Evolutionary conservation across 2,797 vertebrate genomes (phyloP).

Genomic region (Phaenicophaeus curvirostris): DNA sequence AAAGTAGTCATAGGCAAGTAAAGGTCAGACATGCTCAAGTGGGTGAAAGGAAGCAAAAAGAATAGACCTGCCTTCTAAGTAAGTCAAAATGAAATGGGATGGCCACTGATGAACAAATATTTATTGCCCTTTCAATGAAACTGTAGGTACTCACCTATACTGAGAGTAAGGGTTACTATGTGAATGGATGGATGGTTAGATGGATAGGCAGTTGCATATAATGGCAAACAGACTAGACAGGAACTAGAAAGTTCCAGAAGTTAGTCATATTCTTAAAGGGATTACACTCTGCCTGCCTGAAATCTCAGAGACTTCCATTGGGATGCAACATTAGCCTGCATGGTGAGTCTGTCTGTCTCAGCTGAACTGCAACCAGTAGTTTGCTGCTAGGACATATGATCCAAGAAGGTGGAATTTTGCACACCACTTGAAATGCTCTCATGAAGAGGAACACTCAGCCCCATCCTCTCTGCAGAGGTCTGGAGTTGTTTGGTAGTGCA

Average conservation of each 20-base stretch:
- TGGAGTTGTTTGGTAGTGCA: background rate
- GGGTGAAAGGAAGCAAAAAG: background rate
- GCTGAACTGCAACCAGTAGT: background rate
- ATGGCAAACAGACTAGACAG: background rate
- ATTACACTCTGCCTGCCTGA: background rate
- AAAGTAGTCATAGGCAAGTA: background rate
- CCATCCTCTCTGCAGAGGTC: background rate
- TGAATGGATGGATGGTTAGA: background rate
- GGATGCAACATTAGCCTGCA: background rate
- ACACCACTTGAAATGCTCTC: background rate
- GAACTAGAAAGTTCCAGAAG: background rate
- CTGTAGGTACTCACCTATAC: background rate
- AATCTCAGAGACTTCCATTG: background rate
- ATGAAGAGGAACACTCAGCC: background rate
- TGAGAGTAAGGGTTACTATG: background rate
- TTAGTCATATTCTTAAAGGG: background rate
- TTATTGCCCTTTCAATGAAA: background rate
- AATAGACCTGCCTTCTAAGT: background rate
- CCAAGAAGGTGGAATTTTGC: fast-evolving
- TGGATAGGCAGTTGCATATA: background rate
- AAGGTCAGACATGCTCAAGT: background rate
- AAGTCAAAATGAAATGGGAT: background rate
- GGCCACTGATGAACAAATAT: background rate
- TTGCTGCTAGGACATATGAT: background rate
- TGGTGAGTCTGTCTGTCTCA: background rate